Conservation (phyloP, 2,797 vertebrate genomes). For the Rhincodon typus region DNA sequence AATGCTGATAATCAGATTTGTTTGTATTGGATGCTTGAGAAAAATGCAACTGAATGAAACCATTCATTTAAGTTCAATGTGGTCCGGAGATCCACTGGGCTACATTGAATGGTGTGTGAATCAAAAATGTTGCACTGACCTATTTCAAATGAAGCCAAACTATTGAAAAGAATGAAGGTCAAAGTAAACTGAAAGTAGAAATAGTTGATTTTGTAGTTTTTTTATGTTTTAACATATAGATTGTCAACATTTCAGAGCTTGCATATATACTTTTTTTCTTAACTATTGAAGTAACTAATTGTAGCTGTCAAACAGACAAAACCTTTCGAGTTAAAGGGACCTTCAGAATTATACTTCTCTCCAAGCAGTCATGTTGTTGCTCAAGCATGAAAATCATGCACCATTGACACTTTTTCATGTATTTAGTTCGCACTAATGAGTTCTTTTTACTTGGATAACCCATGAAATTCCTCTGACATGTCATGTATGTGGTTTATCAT, state of each 20-base stretch:
- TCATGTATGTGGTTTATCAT: not conserved
- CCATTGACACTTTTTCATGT: not conserved
- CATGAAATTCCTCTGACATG: not conserved
- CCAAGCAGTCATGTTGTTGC: not conserved
- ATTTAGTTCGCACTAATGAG: not conserved
- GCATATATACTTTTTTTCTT: not conserved
- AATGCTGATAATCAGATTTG: not conserved
- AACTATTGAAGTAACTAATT: not conserved
- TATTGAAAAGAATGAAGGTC: not conserved
- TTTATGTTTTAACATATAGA: not conserved
- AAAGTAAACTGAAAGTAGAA: not conserved
- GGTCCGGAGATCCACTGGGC: not conserved
- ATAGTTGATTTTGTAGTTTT: not conserved
- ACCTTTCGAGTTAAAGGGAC: not conserved
- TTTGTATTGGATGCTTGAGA: not conserved
- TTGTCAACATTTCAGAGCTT: not conserved
- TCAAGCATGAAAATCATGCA: not conserved
- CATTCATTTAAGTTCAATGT: not conserved
- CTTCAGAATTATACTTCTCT: not conserved
- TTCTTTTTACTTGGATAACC: too few relatives aligned
- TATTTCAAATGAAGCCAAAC: not conserved
- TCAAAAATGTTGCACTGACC: not conserved
- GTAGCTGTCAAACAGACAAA: slow-evolving; percentile 12
- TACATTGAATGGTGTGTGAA: not conserved
- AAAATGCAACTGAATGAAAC: slow-evolving; percentile 20